Evolutionary conservation across 2,888 invertebrate species (phyloP).

Genomic region (Amiota communis): DNA sequence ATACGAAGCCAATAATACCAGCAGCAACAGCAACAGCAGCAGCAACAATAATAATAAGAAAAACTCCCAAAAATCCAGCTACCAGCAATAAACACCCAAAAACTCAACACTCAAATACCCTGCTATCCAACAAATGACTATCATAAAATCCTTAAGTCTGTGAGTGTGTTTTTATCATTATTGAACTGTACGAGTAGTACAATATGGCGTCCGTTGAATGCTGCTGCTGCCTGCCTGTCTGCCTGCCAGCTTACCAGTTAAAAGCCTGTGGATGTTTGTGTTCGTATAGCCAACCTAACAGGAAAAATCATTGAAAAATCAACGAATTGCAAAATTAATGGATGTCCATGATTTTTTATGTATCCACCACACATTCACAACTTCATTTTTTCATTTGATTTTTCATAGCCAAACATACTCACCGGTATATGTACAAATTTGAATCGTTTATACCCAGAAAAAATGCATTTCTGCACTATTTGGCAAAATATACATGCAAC

Average conservation of each 20-base stretch:
- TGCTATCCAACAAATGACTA: too few species aligned
- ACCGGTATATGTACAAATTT: too few species aligned
- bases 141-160: not conserved
- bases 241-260: too few species aligned
- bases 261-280: too few species aligned
- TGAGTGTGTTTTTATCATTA: not conserved
- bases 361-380: not conserved
- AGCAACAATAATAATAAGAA: conserved; percentile 2
- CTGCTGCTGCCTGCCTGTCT: too few species aligned
- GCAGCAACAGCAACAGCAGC: conserved; percentile 9
- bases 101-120: too few species aligned
- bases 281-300: not conserved
- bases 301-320: conserved; percentile 31
- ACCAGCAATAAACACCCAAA: too few species aligned
- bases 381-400: too few species aligned
- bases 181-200: conserved; percentile 8
- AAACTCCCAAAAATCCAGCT: not conserved
- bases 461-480: not conserved
- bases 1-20: conserved; percentile 22
- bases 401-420: too few species aligned
- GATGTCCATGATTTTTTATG: conserved; percentile 34
- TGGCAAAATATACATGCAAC: not conserved
- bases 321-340: conserved; percentile 34
- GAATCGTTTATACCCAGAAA: conserved; percentile 1
- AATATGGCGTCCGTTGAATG: not conserved